Evolutionary conservation across 2,888 invertebrate genomes (phyloP), one percentile per base, ranked within the genome.

Genomic region (Callyntrura sp.): DNA sequence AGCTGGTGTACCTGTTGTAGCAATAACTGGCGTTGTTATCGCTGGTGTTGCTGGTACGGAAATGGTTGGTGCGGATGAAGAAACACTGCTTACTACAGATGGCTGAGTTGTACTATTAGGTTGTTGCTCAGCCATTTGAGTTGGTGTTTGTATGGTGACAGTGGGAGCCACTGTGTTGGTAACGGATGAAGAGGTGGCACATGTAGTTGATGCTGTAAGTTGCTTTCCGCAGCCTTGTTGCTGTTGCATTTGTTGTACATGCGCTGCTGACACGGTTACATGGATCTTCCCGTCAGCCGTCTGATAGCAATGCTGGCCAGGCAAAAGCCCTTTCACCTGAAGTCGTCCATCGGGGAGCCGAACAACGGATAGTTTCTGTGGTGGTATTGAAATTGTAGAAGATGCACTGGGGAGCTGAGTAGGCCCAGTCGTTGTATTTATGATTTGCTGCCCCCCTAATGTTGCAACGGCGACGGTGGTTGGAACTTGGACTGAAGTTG

Each of bases 311-410:
- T 98, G 98, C 93, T 93, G 94, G 84, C 98, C 98, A 70, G 98
- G 97, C 94, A 98, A 96, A 9, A 99, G 95, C 0, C 99, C 99
- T 90, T 98, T 96, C 0, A 99, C 98, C 93, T 98, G 98, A 17
- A 98, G 95, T 95, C 98, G 98, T 28, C 98, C 98, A 94, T 98
- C 98, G 0, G 98, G 97, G 0, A 97, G 96, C 92, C 98, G 97
- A 94, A 98, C 96, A 92, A 99, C 98, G 95, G 98, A 98, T 14
- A 99, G 97, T 94, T 97, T 97, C 94, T 98, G 98, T 14, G 93
- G 93, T 45, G 55, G 82, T 20, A 76, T 55, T 4, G 62, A 1
- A 25, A 28, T 12, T 12, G 65, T 14, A 12, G n/a, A 14, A 14
- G 28, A 55, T 55, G 55, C 25, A 14, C 23, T 45, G 3, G 43